phyloP scores from a whole-genome alignment of 2,888 invertebrate genomes.

The Perdita meconis region DNA sequence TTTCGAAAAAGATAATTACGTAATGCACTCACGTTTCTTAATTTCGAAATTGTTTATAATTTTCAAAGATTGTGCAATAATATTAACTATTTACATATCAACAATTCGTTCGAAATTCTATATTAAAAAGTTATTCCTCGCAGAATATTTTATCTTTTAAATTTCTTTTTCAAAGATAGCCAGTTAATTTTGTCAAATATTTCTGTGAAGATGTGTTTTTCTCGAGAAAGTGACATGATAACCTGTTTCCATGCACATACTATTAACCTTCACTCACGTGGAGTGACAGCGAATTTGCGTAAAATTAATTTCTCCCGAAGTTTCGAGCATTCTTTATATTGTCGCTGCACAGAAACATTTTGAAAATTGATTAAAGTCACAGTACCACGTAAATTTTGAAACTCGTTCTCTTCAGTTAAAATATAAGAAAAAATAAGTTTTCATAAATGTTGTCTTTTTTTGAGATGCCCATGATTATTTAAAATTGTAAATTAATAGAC shows the following conservation, averaged over 20 bases:
- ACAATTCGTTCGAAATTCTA: background rate
- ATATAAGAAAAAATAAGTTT: background rate
- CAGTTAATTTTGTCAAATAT: slow-evolving; percentile 6
- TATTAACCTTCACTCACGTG: slow-evolving; percentile 30
- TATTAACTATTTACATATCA: slow-evolving; percentile 36
- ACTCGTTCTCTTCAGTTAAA: background rate
- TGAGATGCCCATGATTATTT: too few relatives aligned
- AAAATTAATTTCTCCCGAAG: background rate
- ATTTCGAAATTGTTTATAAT: slow-evolving; percentile 33
- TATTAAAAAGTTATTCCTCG: background rate
- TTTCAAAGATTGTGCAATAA: slow-evolving; percentile 24
- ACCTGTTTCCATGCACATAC: slow-evolving; percentile 23
- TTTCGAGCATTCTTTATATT: background rate
- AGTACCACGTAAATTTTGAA: background rate
- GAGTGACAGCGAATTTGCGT: slow-evolving; percentile 26
- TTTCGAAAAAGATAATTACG: slow-evolving; percentile 27
- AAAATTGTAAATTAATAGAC: too few relatives aligned
- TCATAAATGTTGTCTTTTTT: too few relatives aligned
- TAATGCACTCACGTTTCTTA: slow-evolving; percentile 4
- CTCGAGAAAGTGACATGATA: slow-evolving; percentile 44
- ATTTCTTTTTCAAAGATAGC: slow-evolving; percentile 20
- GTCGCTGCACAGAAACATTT: background rate
- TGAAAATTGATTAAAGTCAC: background rate
- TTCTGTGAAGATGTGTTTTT: slow-evolving; percentile 7
- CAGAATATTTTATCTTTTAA: slow-evolving; percentile 19